Base-by-base conservation (phyloP, 2,888 invertebrate genomes). In the Drosophila borborema region DNA sequence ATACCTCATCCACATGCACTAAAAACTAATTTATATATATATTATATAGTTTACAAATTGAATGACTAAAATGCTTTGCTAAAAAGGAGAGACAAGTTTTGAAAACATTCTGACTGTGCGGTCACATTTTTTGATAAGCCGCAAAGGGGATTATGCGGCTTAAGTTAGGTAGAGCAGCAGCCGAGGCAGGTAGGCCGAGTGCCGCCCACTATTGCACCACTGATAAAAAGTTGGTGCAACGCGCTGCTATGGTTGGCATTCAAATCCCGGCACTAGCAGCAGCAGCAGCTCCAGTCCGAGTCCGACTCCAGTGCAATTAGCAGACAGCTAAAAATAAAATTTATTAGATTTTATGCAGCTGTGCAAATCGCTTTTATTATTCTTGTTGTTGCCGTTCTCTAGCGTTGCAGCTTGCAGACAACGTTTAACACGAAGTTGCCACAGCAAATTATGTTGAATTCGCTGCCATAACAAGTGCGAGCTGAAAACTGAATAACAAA, bases 301-400 rank as follows among this genome's bases (percentile, higher is more conserved):
- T 77, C 72, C 64, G 48, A 64, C 73, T 81, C 72, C 65, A 55
- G 66, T 60, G 66, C 82, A 85, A 85, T 85, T 85, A 85, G 89
- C 77, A 66, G 74, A 66, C 70, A 74, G 90, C 85, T 89, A 84
- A 87, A 86, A 88, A 89, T 86, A 87, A 68, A 87, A 86, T 87
- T 89, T 86, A 86, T 89, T 89, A 72, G 74, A 70, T 76, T 82
- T 73, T 56, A 72, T 72, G 77, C 83, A 69, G 82, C 70, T 71
- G 81, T 65, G 77, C 73, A 70, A 69, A 56, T 20, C 20, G 61
- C 70, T 12, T 45, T 48, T 46, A 23, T 48, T 59, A 34, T 49
- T 36, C 2, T 34, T 31, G 31, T 31, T 54, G 60, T 34, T 34
- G 34, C 1, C 40, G 60, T 23, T 62, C 72, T 58, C 58, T 60